Evolutionary conservation across 2,888 invertebrate species (phyloP), one percentile per base, ranked within the genome.

Genomic region (Philhelius pedissequus): DNA sequence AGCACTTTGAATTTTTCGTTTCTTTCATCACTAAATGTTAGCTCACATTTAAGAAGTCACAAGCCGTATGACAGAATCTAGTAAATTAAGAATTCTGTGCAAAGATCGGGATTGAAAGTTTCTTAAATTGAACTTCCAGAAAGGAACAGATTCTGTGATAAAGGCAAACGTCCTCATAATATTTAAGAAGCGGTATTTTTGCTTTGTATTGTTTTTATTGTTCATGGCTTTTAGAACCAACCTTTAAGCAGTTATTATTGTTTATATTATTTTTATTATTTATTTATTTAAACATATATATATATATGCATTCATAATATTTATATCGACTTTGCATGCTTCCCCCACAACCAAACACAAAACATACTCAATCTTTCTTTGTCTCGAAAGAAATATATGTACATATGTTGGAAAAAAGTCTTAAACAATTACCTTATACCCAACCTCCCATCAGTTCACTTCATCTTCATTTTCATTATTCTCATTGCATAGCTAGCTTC

Each of bases 211-310:
- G 66, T 25, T 15, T 38, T 58, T 54, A 38, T 25, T 64, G 25
- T 70, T 73, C 18, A 64, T 66, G 86, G 86, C 86, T 86, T 86
- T 60, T 75, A 86, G 86, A 86, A 86, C 86, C 86, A 75, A 75
- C 74, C 70, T 86, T 86, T 81, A 70, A 52, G 82, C 82, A 82
- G 54, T 68, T 77, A 52, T 75, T 75, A 40, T 77, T 82, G 50
- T 71, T 62, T 56, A n/a, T n/a, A n/a, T 66, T 38, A 4, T 66
- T 60, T 48, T 52, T 38, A 54, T n/a, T n/a, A 9, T 56, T 71
- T 56, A 40, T 38, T 43, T 45, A 43, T 32, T 22, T 38, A 40
- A 22, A 13, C 20, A 11, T n/a, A 9, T 22, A 40, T 30, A 13
- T 27, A 11, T n/a, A 9, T 22, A 48, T 18, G 13, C 22, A 48